A percentile compares a stretch with the other conserved stretches of the same genome.
Conservation (phyloP, 2,113 vertebrate species). For the Archocentrus centrarchus region DNA sequence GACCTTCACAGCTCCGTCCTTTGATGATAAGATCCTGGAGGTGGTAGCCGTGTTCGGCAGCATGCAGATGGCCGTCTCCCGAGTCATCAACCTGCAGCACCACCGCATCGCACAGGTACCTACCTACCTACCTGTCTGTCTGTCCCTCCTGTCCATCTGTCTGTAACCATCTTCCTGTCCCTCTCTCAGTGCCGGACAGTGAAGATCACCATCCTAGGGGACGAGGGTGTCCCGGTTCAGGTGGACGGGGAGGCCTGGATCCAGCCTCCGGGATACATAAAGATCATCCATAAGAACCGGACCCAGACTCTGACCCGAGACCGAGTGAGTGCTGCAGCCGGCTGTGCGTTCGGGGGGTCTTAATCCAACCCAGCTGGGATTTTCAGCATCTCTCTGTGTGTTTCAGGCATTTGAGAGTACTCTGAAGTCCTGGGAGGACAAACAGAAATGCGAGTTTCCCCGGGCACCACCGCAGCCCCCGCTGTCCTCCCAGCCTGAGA, state of each 20-base stretch:
- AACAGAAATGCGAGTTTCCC: constrained; percentile 93
- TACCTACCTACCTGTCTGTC: not conserved
- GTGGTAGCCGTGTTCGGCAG: constrained; percentile 98
- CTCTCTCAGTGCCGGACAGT: constrained; percentile 90
- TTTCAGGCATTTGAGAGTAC: constrained; percentile 94
- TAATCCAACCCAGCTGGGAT: not conserved
- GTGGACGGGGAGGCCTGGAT: constrained; percentile 99
- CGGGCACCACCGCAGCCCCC: constrained; percentile 80
- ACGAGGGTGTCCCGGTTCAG: constrained; percentile 96
- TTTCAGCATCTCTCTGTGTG: not conserved
- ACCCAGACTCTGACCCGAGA: constrained; percentile 96
- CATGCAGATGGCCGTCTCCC: constrained; percentile 98
- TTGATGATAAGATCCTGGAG: constrained; percentile 97
- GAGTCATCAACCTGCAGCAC: constrained; percentile 96
- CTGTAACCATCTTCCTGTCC: not conserved
- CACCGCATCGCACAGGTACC: constrained; percentile 95
- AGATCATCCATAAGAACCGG: constrained; percentile 97
- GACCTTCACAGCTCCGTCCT: constrained; percentile 96
- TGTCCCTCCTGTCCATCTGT: not conserved
- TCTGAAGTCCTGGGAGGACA: constrained; percentile 98
- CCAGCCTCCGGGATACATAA: constrained; percentile 95
- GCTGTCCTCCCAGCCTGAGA: constrained; percentile 86
- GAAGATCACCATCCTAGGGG: constrained; percentile 96
- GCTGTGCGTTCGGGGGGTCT: not conserved
- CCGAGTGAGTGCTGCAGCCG: constrained; percentile 79